These are phyloP conservation scores for Karalla daura DNA, from an alignment of 2,797 vertebrate species.

Conservation along the genomic window DNA sequence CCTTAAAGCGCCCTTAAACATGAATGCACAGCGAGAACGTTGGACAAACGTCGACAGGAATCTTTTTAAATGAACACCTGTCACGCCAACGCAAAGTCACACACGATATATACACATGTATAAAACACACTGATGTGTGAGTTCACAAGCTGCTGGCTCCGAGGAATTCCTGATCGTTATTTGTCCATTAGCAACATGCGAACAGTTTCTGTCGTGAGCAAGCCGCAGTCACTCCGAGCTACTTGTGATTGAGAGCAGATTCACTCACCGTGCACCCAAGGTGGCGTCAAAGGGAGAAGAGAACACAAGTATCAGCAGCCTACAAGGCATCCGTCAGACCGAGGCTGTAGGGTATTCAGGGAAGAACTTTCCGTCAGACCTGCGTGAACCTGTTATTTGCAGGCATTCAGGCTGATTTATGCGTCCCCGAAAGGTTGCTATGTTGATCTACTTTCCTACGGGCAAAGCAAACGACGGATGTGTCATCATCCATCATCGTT, in stretches of 20 bases:
- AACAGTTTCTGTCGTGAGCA: background rate
- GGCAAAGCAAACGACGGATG: constrained; percentile 3
- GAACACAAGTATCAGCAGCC: background rate
- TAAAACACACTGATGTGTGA: background rate
- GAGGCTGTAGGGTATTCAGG: constrained; percentile 38
- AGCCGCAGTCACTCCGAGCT: background rate
- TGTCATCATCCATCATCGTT: constrained; percentile 5
- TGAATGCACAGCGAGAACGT: background rate
- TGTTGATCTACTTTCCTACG: constrained; percentile 15
- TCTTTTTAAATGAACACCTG: constrained; percentile 14
- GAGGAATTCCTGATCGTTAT: too few species aligned
- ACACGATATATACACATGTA: too few species aligned
- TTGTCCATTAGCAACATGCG: background rate
- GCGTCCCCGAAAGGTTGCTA: background rate
- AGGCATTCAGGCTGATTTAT: constrained; percentile 27
- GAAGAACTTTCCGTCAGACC: constrained; percentile 30
- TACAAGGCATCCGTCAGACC: constrained; percentile 12
- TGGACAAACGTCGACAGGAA: background rate
- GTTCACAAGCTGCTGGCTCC: background rate
- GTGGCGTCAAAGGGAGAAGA: constrained; percentile 20
- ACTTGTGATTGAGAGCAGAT: constrained; percentile 26
- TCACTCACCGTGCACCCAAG: constrained; percentile 10
- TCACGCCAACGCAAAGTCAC: background rate
- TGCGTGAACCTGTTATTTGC: constrained; percentile 59
- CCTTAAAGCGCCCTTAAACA: background rate